Evolutionary conservation across 1,140 invertebrate genomes (phyloP), one percentile per base, ranked within the genome.

Genomic region (Neuroterus valhalla): DNA sequence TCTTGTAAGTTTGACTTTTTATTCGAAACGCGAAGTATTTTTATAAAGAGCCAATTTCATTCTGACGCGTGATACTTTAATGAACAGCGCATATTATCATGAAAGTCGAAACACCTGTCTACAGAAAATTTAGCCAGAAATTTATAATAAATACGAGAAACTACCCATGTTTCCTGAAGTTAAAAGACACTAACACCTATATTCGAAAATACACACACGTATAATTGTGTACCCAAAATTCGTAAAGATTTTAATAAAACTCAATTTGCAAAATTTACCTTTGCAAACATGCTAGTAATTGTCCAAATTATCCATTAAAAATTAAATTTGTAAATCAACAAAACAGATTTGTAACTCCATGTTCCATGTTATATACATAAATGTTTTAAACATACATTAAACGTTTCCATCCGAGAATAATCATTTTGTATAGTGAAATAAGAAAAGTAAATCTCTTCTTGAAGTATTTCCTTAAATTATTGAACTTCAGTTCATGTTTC

Each of bases 61-160:
- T 55, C 21, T 55, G 52, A 55, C 52, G 52, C 52, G 26, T 55
- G 52, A 55, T 11, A 26, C 2, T 26, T 11, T 52, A 52, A 26
- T 55, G 52, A 55, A 26, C 26, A 21, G 26, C 23, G 15, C 6
- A 55, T 23, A 26, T 55, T 55, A 21, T 55, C 52, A 55, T 26
- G 26, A 26, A 26, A 26, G 26, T 26, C 52, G 11, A 55, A 55
- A 55, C 52, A 55, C 52, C 52, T 55, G 21, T 55, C 52, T 55
- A 26, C 52, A 55, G 26, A 31, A 26, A 55, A 55, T 55, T 26
- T 55, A 26, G 52, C 52, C 52, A 55, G 52, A 55, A 55, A 55
- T 26, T 55, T 21, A 15, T 55, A 55, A 55, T 55, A 55, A 55
- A 55, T 23, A 55, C 52, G 52, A 55, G 1, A 55, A 55, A 55